Evolutionary conservation across 2,888 invertebrate species (phyloP).

Genomic region (Adineta ricciae): DNA sequence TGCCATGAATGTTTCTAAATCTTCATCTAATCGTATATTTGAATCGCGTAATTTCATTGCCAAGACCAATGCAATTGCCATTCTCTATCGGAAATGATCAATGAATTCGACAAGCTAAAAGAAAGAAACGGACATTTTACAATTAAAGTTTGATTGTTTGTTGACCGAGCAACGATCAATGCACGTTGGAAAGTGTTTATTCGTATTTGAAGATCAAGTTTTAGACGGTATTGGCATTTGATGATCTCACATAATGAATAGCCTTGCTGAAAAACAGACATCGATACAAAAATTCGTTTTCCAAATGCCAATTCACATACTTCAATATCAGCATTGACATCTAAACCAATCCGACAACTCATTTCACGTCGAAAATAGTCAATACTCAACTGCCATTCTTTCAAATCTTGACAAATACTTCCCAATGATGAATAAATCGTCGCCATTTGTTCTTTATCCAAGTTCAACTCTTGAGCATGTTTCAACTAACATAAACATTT

Average conservation of each 20-base stretch:
- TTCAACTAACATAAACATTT: neutral
- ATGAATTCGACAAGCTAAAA: neutral
- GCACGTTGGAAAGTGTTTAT: neutral
- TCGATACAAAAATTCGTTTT: too few species aligned
- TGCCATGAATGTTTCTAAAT: neutral
- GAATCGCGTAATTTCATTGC: neutral
- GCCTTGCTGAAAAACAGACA: neutral
- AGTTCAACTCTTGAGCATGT: neutral
- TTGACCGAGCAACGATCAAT: neutral
- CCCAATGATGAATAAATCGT: conserved; percentile 3
- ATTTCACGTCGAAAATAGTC: conserved; percentile 8
- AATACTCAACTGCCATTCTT: neutral
- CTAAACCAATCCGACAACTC: neutral
- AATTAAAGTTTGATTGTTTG: neutral
- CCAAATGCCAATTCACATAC: neutral
- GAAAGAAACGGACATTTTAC: neutral
- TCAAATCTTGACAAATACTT: neutral
- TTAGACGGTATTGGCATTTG: neutral
- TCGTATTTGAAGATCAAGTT: neutral
- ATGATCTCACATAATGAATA: neutral
- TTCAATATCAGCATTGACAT: neutral
- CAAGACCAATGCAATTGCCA: neutral
- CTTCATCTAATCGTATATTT: neutral
- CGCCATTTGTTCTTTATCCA: neutral
- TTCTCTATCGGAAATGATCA: neutral